Evolutionary conservation across 2,113 vertebrate species (phyloP).

Genomic region (Myodes glareolus): DNA sequence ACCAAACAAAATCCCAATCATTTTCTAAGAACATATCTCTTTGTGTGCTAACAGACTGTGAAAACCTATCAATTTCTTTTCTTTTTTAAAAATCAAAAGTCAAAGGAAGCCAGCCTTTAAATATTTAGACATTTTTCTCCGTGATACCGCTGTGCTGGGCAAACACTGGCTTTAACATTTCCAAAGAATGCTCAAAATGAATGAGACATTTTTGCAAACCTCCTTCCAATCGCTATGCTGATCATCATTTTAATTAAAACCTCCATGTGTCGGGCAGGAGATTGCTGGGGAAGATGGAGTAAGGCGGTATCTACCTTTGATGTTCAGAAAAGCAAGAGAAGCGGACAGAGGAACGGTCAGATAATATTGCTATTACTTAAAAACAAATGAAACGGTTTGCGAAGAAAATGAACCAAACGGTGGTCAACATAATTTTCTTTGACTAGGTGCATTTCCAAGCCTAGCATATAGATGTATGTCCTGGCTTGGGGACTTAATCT

Average conservation of each 20-base stretch:
- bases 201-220: constrained; percentile 31
- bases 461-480: not conserved
- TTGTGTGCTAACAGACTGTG: constrained; percentile 66
- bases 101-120: constrained; percentile 64
- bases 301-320: not conserved
- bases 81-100: constrained; percentile 38
- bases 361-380: not conserved
- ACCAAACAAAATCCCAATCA: not conserved
- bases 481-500: constrained; percentile 2
- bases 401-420: constrained; percentile 18
- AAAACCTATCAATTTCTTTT: constrained; percentile 63
- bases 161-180: constrained; percentile 68
- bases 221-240: constrained; percentile 32
- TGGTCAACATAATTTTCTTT: constrained; percentile 16
- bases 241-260: constrained; percentile 75
- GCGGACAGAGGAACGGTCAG: not conserved
- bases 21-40: constrained; percentile 63
- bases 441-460: constrained; percentile 15
- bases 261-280: constrained; percentile 51
- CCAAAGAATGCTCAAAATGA: constrained; percentile 71
- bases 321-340: constrained; percentile 4
- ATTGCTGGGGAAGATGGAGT: constrained; percentile 52
- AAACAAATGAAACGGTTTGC: constrained; percentile 18
- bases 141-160: not conserved
- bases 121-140: constrained; percentile 71